Base-by-base conservation (phyloP, 2,113 vertebrate genomes). In the Eolophus roseicapilla region DNA sequence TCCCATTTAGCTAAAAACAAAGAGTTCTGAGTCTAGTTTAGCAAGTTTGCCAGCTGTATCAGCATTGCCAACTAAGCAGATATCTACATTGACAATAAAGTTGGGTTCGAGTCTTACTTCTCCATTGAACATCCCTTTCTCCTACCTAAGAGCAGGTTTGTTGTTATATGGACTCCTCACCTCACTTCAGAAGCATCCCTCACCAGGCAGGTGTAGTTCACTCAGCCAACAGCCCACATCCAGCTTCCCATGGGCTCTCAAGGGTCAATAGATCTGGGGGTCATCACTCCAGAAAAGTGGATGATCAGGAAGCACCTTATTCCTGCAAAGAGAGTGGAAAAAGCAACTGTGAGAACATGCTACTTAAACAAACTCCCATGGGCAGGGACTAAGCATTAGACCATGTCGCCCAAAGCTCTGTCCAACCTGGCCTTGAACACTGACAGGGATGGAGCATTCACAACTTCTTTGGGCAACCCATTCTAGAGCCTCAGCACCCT, bases 301-400 rank as follows among this genome's bases (percentile, higher is more conserved):
- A 46, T 52, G 17, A 2, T 14, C 3, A 19, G 53, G n/a, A 31
- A 11, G 13, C 0, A 7, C 6, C 52, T 23, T 28, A 11, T 8
- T 17, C 82, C 75, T 90, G 64, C 28, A 70, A 43, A n/a, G 41
- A 60, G 5, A 55, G 39, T 0, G 11, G 27, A 41, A 49, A 16
- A 39, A 27, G 29, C 5, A 73, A 8, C 33, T 9, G 0, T 5
- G 31, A 80, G 64, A 29, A 17, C 5, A 2, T 0, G 6, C 6
- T 37, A 28, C 65, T 83, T 9, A 8, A 21, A 8, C 9, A 39
- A 44, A 52, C 74, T 47, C 37, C 31, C 55, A n/a, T 6, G 8
- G 33, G 55, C 31, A 57, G 28, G 10, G 52, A 29, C 11, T 41
- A 41, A 11, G 11, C 39, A 41, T 41, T 41, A 41, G 39, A 41